Base-by-base conservation (phyloP, 2,888 invertebrate genomes). In the Lasioglossum vierecki region DNA sequence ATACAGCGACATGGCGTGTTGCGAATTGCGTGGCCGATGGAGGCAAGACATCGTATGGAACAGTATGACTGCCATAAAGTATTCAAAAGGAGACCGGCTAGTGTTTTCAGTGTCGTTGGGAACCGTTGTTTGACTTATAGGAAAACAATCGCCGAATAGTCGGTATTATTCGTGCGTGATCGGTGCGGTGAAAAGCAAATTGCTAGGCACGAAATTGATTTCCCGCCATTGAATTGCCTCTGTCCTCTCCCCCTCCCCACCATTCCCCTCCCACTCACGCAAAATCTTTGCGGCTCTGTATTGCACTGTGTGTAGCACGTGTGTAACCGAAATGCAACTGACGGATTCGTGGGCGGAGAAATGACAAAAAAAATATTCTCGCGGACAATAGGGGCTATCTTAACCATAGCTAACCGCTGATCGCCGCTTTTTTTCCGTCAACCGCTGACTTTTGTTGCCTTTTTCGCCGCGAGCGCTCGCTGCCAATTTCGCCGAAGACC, bases 121-220 rank as follows among this genome's bases (percentile, higher is more conserved):
- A n/a, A 9, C 26, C 78, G 79, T 86, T 86, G 86, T 84, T 85
- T 84, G 80, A 80, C 88, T 80, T 88, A 79, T 87, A 76, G 76
- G 70, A 70, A 74, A 78, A 82, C 87, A 87, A 85, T 88, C 82
- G 77, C 44, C 77, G 77, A 79, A 76, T 84, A 75, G 85, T 63
- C 70, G 80, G 63, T 74, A 82, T 85, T 87, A 85, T 85, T 83
- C 72, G 26, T 80, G 76, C 80, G 78, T 76, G 85, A 86, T 84
- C 86, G 79, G 41, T 68, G 77, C 72, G 84, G 77, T 73, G 86
- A 86, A 82, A 86, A 84, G 84, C 86, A 85, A 88, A 87, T 88
- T 84, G 82, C 84, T 68, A 80, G 79, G 77, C 85, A 79, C 85
- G 75, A 85, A 88, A 88, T 87, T 87, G 88, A 88, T 88, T 87